These are phyloP conservation scores for Triplophysa bombifrons DNA, from an alignment of 2,797 vertebrate genomes.

Conservation along the genomic window DNA sequence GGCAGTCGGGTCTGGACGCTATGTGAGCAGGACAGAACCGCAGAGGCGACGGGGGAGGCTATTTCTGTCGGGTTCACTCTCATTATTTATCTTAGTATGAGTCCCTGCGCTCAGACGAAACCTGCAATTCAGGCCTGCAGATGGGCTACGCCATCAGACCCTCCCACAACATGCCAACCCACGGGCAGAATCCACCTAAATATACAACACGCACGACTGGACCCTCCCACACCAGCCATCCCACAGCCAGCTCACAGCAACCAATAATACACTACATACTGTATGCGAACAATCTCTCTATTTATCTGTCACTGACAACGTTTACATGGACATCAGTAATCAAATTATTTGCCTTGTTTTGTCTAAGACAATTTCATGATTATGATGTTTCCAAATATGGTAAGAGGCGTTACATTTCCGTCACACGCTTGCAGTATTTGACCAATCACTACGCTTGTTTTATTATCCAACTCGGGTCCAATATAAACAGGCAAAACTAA, in stretches of 20 bases:
- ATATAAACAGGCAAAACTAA: no score
- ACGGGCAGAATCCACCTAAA: slow-evolving; percentile 55
- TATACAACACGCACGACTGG: slow-evolving; percentile 57
- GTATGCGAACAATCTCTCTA: slow-evolving; percentile 6
- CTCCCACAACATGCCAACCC: slow-evolving; percentile 56
- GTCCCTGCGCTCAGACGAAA: slow-evolving; percentile 70
- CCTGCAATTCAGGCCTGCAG: slow-evolving; percentile 77
- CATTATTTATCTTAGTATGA: slow-evolving; percentile 82
- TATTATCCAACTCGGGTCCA: no score
- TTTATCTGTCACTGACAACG: not conserved
- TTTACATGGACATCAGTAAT: no score
- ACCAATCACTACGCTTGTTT: no score
- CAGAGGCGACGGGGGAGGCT: slow-evolving; percentile 74
- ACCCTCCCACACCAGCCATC: slow-evolving; percentile 39
- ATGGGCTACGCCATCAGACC: slow-evolving; percentile 56
- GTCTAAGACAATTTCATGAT: no score
- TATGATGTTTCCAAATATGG: no score
- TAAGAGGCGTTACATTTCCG: no score
- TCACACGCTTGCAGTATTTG: no score
- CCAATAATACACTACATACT: slow-evolving; percentile 47
- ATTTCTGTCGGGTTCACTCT: slow-evolving; percentile 77
- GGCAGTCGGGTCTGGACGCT: slow-evolving; percentile 81
- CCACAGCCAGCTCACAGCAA: slow-evolving; percentile 33
- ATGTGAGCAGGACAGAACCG: slow-evolving; percentile 79
- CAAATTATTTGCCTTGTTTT: no score